A percentile compares a stretch with the other conserved stretches of the same genome.
Conservation (phyloP, 2,113 vertebrate genomes). For the Gadus macrocephalus region DNA sequence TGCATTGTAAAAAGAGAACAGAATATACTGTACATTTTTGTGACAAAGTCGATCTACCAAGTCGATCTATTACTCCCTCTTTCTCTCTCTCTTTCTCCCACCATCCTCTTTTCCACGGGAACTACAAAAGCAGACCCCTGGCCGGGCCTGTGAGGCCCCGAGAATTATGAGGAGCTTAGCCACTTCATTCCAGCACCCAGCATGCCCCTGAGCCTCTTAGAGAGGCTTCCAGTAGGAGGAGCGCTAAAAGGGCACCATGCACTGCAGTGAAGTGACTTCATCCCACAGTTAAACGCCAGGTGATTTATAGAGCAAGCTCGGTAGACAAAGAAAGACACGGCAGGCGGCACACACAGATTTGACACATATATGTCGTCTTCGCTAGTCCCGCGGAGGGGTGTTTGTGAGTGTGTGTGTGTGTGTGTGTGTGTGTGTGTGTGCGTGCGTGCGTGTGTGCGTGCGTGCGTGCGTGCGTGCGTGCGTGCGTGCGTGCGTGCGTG, state of each 20-base stretch:
- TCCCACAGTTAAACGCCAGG: slow-evolving; percentile 13
- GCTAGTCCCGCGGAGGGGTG: no score
- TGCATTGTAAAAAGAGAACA: background rate
- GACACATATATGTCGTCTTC: background rate
- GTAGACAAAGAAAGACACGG: slow-evolving; percentile 8
- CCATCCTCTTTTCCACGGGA: background rate
- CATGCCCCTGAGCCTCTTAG: slow-evolving; percentile 28
- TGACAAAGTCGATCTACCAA: background rate
- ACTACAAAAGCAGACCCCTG: slow-evolving; percentile 24
- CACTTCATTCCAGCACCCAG: slow-evolving; percentile 35
- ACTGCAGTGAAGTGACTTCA: slow-evolving; percentile 18
- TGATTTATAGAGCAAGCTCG: slow-evolving; percentile 15
- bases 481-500: background rate
- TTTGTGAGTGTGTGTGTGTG: no score
- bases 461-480: background rate
- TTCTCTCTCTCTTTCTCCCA: background rate
- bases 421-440: background rate
- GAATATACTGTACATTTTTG: no score
- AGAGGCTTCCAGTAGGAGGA: slow-evolving; percentile 8
- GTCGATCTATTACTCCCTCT: background rate
- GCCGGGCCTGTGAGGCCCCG: slow-evolving; percentile 20
- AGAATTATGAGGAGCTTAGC: slow-evolving; percentile 36
- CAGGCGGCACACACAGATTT: slow-evolving; percentile 2
- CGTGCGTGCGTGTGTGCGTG: slow-evolving; percentile 11
- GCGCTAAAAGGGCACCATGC: slow-evolving; percentile 13